Base-by-base conservation (phyloP, 2,797 vertebrate species). In the Chelmon rostratus region DNA sequence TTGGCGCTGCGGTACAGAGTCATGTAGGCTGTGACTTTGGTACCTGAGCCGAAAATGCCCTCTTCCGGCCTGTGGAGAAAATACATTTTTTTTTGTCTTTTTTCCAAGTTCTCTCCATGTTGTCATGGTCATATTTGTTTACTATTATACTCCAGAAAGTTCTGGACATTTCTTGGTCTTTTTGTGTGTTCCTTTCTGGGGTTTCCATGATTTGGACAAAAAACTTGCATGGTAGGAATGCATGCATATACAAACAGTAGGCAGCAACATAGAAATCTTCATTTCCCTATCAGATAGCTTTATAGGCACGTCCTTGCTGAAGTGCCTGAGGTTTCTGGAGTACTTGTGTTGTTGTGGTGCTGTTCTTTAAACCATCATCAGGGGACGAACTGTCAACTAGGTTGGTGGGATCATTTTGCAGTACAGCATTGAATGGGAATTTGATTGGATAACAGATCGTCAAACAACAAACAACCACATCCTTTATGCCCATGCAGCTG, bases 1-100 rank as follows among this genome's bases (percentile, higher is more conserved):
- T 42, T 58, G 50, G 69, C 23, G 79, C 92, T 83, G n/a, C 37
- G 89, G 85, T 92, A 97, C 38, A 96, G 90, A 57, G 70, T 89
- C 94, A 97, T 95, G 58, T 40, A 70, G n/a, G 95, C 84, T 5
- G 12, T 86, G 44, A 94, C 40, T 67, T 62, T 86, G 13, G 86
- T 5, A 35, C 95, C 94, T 0, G 15, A 8, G 1, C 92, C 92
- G 0, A 49, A 79, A 46, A 92, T 12, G 0, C 71, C 90, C 64
- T 69, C 10, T 15, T 73, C 75, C 25, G 78, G 2, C 23, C 89
- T 93, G 78, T 65, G 31, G 78, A 59, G 33, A 63, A 62, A 65
- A 59, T 28, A n/a, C n/a, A n/a, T 57, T 1, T 0, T 11, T 57
- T 40, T 23, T n/a, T 38, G 8, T 54, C 0, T 50, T 59, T 18